Evolutionary conservation across 1,140 invertebrate species (phyloP).

Genomic region (Thaumatotibia leucotreta): DNA sequence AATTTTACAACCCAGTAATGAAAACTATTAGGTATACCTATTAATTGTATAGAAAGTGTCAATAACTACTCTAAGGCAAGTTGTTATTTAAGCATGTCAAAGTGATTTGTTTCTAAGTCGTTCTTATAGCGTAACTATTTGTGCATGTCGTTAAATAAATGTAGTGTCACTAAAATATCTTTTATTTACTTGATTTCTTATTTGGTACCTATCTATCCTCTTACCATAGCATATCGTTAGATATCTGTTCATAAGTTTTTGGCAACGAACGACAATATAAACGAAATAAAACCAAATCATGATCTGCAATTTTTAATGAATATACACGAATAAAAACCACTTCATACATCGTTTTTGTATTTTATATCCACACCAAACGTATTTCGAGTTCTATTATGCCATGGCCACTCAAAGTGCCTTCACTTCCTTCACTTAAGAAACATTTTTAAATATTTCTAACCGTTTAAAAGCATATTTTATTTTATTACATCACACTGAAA

Average conservation of each 20-base stretch:
- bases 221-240: too few species aligned
- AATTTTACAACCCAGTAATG: neutral
- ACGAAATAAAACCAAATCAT: conserved; percentile 28
- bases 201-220: neutral
- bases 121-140: neutral
- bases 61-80: neutral
- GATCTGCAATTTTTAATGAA: conserved; percentile 53
- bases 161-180: neutral
- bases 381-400: conserved; percentile 11
- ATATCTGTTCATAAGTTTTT: too few species aligned
- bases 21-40: neutral
- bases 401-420: conserved; percentile 47
- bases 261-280: too few species aligned
- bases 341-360: conserved; percentile 55
- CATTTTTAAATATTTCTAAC: conserved; percentile 8
- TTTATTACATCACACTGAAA: conserved; percentile 1
- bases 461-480: neutral
- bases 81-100: neutral
- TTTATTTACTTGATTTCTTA: neutral
- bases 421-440: conserved; percentile 16
- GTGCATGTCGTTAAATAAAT: neutral
- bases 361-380: conserved; percentile 51
- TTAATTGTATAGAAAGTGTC: neutral
- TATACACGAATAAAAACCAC: conserved; percentile 68
- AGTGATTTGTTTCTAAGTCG: neutral